Percentiles rank a stretch among this genome's conserved stretches.
Evolutionary conservation across 2,797 vertebrate species (phyloP).

Genomic region (Telmatherina bonti): DNA sequence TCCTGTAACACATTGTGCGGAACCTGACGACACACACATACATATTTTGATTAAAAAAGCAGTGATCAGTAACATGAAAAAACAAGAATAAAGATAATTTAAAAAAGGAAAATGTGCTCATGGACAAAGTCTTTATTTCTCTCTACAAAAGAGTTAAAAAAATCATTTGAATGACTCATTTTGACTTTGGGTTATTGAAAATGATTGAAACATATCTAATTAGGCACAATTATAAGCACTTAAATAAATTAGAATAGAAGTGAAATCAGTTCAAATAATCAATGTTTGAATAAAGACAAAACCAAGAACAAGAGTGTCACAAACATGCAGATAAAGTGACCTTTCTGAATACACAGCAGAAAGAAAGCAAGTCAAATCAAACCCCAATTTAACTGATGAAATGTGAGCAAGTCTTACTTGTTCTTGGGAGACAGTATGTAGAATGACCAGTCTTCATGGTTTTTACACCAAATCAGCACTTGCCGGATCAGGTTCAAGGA

Average conservation of each 20-base stretch:
- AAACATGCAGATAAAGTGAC: too few relatives aligned
- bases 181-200: background rate
- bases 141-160: background rate
- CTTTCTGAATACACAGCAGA: too few relatives aligned
- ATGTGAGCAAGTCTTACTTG: too few relatives aligned
- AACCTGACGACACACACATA: conserved; percentile 75
- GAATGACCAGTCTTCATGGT: too few relatives aligned
- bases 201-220: background rate
- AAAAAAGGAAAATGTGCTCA: background rate
- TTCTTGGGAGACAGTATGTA: too few relatives aligned
- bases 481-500: too few relatives aligned
- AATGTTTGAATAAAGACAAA: too few relatives aligned
- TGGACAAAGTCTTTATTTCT: background rate
- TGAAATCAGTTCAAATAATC: background rate
- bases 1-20: conserved; percentile 82
- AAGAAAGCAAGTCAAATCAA: too few relatives aligned
- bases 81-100: background rate
- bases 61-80: background rate
- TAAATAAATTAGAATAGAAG: background rate
- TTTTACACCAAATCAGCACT: too few relatives aligned
- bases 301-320: too few relatives aligned
- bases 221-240: background rate
- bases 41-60: background rate
- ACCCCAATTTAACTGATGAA: too few relatives aligned
- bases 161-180: background rate